These are phyloP conservation scores for Standfussiana lucernea DNA, from an alignment of 2,888 invertebrate genomes.

Conservation along the genomic window DNA sequence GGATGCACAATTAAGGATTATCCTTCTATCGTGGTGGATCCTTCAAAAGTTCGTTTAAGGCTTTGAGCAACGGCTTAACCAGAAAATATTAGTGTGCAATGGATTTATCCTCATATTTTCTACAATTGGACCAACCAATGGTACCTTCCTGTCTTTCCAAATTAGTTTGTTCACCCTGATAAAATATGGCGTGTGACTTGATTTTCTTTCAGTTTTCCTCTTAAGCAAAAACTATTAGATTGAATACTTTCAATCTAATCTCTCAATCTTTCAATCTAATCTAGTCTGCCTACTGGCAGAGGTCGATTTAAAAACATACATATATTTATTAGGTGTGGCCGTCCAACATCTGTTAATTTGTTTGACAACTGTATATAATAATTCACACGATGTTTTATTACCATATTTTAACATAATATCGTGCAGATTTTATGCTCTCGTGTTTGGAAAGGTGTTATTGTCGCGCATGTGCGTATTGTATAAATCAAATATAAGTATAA, in stretches of 20 bases:
- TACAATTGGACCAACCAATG: neutral
- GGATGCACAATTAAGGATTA: neutral
- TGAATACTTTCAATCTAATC: too few relatives aligned
- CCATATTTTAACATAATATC: neutral
- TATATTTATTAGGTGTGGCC: neutral
- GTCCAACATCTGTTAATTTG: neutral
- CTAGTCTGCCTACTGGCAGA: too few relatives aligned
- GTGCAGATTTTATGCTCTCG: too few relatives aligned
- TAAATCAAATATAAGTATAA: too few relatives aligned
- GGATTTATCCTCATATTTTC: slow-evolving; percentile 5
- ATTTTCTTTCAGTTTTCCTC: slow-evolving; percentile 20
- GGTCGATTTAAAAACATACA: too few relatives aligned
- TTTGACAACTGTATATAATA: too few relatives aligned
- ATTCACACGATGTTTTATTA: neutral
- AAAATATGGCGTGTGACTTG: neutral
- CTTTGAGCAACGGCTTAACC: neutral
- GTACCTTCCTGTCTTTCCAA: slow-evolving; percentile 15
- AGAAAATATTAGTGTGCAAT: neutral
- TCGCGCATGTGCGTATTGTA: neutral
- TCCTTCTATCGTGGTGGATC: neutral
- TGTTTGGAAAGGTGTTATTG: neutral
- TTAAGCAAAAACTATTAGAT: neutral
- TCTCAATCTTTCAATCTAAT: too few relatives aligned
- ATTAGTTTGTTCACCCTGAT: slow-evolving; percentile 22
- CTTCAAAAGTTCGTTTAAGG: neutral